Evolutionary conservation across 2,113 vertebrate species (phyloP), one percentile per base, ranked within the genome.

Genomic region (Artemisiospiza belli): DNA sequence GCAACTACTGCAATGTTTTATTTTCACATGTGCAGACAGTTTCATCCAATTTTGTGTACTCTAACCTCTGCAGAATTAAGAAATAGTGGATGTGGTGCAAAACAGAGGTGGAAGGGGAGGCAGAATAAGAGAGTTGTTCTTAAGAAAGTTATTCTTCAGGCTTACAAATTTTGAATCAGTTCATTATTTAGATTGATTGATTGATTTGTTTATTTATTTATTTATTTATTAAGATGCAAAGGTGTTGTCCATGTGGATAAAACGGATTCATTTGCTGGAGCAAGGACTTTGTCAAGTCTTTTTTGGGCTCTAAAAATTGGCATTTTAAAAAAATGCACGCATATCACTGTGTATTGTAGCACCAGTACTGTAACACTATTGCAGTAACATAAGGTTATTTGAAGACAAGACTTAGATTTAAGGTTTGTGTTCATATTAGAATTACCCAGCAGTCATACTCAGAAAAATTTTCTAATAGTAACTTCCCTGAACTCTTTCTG

Each of bases 1-100:
- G 14, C n/a, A 72, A 2, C 28, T 64, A 1, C 52, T 72, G 58
- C 67, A 57, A 2, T 5, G 6, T 1, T 44, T 77, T 41, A 24
- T 86, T 87, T 82, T 19, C 49, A 10, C 1, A 0, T 4, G 0
- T 49, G 19, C 41, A 33, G 1, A 2, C 1, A 1, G 13, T 64
- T 76, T 41, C 14, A 14, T 76, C 46, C 28, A 3, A 0, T 24
- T 76, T 61, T 79, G 18, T 64, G 1, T 11, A 1, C 13, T 46
- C 8, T 52, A 2, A 37, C 37, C 20, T 24, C n/a, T 66, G 8
- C 19, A 27, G 43, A 51, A 20, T 66, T 28, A 43, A 82, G 37
- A 30, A 52, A 7, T 14, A 30, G 28, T 1, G 2, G 11, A 10
- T 0, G 1, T 47, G 2, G 1, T 57, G 19, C 2, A 8, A 12